These are phyloP conservation scores for Sinocyclocheilus maitianheensis DNA, from an alignment of 2,113 vertebrate species.

Conservation along the genomic window DNA sequence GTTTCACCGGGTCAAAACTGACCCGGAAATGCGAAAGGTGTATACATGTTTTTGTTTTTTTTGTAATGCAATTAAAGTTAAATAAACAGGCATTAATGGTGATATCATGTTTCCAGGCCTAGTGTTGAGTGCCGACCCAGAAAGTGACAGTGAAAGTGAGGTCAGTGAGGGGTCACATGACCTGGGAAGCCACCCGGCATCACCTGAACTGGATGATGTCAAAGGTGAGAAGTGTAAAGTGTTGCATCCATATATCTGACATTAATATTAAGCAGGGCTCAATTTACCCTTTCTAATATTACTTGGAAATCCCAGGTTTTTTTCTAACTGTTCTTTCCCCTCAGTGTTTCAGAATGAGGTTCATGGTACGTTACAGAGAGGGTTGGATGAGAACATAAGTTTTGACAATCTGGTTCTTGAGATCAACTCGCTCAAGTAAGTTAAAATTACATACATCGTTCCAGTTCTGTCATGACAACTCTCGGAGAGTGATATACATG, in stretches of 20 bases:
- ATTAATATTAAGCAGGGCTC: neutral
- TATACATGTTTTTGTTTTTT: too few species aligned
- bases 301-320: neutral
- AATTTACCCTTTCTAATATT: neutral
- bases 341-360: slow-evolving; percentile 96
- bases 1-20: too few species aligned
- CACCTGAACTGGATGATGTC: slow-evolving; percentile 91
- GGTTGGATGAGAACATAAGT: slow-evolving; percentile 92
- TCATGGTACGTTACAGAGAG: slow-evolving; percentile 91
- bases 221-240: slow-evolving; percentile 76
- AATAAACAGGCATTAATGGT: neutral
- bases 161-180: slow-evolving; percentile 82
- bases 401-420: slow-evolving; percentile 95
- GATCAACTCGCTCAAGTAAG: slow-evolving; percentile 98
- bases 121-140: slow-evolving; percentile 78
- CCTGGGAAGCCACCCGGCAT: slow-evolving; percentile 76
- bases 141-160: slow-evolving; percentile 87
- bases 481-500: too few species aligned
- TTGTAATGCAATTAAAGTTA: too few species aligned
- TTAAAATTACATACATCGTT: neutral
- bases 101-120: slow-evolving; percentile 73
- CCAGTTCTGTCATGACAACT: too few species aligned
- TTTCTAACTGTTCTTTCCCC: neutral
- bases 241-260: neutral
- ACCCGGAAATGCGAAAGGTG: too few species aligned